Base-by-base conservation (phyloP, 2,113 vertebrate species). In the Hemichromis elongatus region DNA sequence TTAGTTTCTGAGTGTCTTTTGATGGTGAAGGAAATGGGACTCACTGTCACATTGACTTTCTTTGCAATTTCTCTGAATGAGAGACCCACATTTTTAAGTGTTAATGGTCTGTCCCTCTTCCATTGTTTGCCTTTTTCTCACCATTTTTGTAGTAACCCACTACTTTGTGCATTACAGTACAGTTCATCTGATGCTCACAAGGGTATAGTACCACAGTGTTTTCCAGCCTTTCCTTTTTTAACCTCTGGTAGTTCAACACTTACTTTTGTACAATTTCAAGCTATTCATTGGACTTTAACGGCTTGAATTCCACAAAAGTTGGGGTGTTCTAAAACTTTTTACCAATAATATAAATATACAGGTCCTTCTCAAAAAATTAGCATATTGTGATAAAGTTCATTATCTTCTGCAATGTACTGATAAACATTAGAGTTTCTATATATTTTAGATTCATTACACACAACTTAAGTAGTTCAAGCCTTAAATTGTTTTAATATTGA, bases 51-150 rank as follows among this genome's bases (percentile, higher is more conserved):
- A 16, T 10, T 35, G 18, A 35, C 30, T 61, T 61, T 61, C 57
- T 12, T 61, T 35, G 18, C 57, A n/a, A 30, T 35, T 61, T 61
- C 18, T 61, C 57, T 61, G 3, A 7, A 63, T 9, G 2, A 26
- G 12, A 26, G 24, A 61, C 59, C 59, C 0, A 63, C n/a, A 35
- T 12, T 63, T 30, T 5, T 35, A 61, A n/a, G 57, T 61, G 18
- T n/a, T 63, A 63, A 35, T n/a, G 59, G 28, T 61, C 57, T 33
- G 16, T 0, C 9, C 35, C 18, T 63, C 59, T 63, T 63, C 18
- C 3, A 0, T 7, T 63, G 59, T 63, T 63, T 18, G 11, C 59
- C 18, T 0, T 7, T 35, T 7, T 63, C 30, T n/a, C 59, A n/a
- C 30, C 59, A 0, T 35, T 35, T 63, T 0, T 35, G 30, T 5